Evolutionary conservation across 2,888 invertebrate genomes (phyloP).

Genomic region (Pyrrhosoma nymphula): DNA sequence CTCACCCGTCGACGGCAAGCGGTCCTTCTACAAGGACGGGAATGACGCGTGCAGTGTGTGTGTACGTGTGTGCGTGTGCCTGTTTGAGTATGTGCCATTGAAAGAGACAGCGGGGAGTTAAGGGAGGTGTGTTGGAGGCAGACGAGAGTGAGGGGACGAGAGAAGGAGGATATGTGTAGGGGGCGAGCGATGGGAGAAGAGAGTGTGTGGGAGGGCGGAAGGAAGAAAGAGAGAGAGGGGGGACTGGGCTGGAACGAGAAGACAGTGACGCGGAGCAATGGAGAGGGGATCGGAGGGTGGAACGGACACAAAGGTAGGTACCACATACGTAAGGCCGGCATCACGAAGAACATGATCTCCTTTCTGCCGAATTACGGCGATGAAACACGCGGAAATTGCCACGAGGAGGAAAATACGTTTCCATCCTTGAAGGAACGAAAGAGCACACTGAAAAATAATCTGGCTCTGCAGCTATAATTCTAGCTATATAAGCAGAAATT

Average conservation of each 20-base stretch:
- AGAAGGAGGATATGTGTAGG: not conserved
- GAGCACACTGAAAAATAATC: too few species aligned
- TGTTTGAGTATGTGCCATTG: not conserved
- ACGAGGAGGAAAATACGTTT: too few species aligned
- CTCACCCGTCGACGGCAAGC: not conserved
- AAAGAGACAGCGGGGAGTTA: not conserved
- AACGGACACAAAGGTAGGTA: not conserved
- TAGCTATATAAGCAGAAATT: too few species aligned
- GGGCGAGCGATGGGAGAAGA: not conserved
- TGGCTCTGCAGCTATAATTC: too few species aligned
- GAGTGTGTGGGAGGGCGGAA: not conserved
- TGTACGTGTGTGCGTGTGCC: not conserved
- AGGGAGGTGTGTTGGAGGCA: too few species aligned
- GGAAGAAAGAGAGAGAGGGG: not conserved
- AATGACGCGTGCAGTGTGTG: constrained; percentile 40
- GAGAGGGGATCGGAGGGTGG: not conserved
- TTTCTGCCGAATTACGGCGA: too few species aligned
- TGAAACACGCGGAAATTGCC: too few species aligned
- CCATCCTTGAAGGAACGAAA: too few species aligned
- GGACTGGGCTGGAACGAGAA: not conserved
- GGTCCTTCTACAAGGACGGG: constrained; percentile 44
- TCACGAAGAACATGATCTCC: too few species aligned
- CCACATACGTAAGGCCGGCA: too few species aligned
- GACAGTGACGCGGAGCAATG: not conserved
- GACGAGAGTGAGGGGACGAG: not conserved